These are phyloP conservation scores for Tinea trinotella DNA, from an alignment of 2,888 invertebrate species.

Conservation along the genomic window DNA sequence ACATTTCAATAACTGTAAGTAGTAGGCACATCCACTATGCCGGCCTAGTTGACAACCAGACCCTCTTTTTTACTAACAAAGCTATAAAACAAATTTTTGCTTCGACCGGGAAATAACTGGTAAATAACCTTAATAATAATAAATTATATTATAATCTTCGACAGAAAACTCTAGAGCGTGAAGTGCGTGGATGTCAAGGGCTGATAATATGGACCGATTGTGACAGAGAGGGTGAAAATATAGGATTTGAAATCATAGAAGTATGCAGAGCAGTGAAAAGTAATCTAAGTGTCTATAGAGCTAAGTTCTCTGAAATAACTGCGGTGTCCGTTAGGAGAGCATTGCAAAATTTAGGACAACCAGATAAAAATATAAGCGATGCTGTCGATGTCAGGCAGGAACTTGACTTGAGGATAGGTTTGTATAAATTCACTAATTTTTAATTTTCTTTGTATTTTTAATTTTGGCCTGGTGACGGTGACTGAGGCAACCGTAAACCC, in stretches of 20 bases:
- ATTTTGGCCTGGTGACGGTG: neutral
- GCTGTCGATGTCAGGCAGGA: conserved; percentile 96
- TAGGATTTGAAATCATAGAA: conserved; percentile 96
- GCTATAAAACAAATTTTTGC: no score
- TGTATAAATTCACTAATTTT: conserved; percentile 12
- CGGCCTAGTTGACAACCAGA: no score
- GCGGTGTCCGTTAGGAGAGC: conserved; percentile 85
- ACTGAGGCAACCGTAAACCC: no score
- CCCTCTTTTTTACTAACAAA: no score
- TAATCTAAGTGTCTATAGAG: conserved; percentile 80
- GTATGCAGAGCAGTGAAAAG: conserved; percentile 88
- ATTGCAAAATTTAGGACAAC: conserved; percentile 80
- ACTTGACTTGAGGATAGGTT: conserved; percentile 93
- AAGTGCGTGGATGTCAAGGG: conserved; percentile 76
- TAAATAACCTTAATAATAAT: no score
- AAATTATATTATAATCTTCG: no score
- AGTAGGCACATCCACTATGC: no score
- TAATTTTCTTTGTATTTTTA: neutral
- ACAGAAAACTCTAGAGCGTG: conserved; percentile 79
- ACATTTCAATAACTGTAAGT: no score
- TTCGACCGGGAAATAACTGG: no score
- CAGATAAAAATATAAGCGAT: conserved; percentile 86
- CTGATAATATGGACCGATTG: conserved; percentile 99
- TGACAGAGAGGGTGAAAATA: conserved; percentile 99
- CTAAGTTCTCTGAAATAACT: conserved; percentile 98